These are phyloP conservation scores for Nomada fabriciana DNA, from an alignment of 2,888 invertebrate genomes.

Conservation along the genomic window DNA sequence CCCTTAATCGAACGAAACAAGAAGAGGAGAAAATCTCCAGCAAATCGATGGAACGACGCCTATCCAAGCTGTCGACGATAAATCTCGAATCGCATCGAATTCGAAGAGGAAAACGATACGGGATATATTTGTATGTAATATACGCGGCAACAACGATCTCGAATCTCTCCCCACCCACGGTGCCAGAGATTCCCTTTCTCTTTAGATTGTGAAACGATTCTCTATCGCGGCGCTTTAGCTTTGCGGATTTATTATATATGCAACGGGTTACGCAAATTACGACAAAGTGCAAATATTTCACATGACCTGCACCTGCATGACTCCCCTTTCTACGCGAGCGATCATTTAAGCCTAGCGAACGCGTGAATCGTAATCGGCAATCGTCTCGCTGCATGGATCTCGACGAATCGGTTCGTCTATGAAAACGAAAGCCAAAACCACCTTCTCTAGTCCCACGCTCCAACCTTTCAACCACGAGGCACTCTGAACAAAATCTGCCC, in stretches of 20 bases:
- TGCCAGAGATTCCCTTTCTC: conserved; percentile 80
- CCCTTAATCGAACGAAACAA: not conserved
- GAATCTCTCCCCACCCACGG: conserved; percentile 66
- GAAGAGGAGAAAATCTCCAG: too few relatives aligned
- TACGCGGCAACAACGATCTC: conserved; percentile 56
- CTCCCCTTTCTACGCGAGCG: conserved; percentile 69
- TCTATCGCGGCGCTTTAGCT: conserved; percentile 74
- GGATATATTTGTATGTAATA: conserved; percentile 5
- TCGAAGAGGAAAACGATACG: not conserved
- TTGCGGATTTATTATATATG: conserved; percentile 80
- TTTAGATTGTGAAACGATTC: conserved; percentile 81
- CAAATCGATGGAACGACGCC: too few relatives aligned
- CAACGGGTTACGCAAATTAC: conserved; percentile 82
- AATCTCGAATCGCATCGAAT: not conserved
- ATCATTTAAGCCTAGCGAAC: conserved; percentile 67
- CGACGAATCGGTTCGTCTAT: not conserved
- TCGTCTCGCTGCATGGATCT: conserved; percentile 22
- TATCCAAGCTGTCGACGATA: not conserved
- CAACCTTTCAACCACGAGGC: not conserved
- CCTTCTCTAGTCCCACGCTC: not conserved
- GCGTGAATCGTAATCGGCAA: conserved; percentile 64
- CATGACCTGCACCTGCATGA: conserved; percentile 81
- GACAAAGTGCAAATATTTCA: conserved; percentile 83
- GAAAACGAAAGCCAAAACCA: too few relatives aligned
- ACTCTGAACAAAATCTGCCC: too few relatives aligned